Evolutionary conservation across 2,113 vertebrate genomes (phyloP), one percentile per base, ranked within the genome.

Genomic region (Siniperca chuatsi): DNA sequence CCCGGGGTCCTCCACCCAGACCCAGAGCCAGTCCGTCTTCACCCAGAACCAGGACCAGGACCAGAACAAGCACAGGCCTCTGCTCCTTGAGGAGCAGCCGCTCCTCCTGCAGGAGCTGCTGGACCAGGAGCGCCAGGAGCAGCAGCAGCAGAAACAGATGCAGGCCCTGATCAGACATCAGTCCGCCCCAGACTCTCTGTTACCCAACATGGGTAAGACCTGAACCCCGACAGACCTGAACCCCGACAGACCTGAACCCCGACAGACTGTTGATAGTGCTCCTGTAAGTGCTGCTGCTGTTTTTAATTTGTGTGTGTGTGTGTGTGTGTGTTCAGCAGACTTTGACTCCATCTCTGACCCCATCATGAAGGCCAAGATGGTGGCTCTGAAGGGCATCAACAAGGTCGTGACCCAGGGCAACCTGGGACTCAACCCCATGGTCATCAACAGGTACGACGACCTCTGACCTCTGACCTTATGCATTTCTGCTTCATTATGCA

Each of bases 341-440:
- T 98, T 98, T 65, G 98, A 99, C 92, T 96, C 98, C 16, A 97
- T 99, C 87, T 97, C 97, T 1, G 98, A 99, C 92, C 98, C 98
- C 42, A 99, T 99, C 92, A 98, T 99, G 98, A 99, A 99, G 92
- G 98, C 98, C 57, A 99, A 99, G 95, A 99, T 99, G 97, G 97
- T 99, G 62, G 98, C 98, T 70, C 95, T 99, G 29, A 98, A 99
- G 90, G 98, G 98, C 64, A 99, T 99, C 92, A 99, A 99, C 92
- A 99, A 98, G 95, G 98, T 99, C 25, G 99, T 99, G 98, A 97
- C 95, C 0, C 98, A 99, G 84, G 97, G 94, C 74, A 98, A 89
- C 74, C 95, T 99, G 95, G 96, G 96, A 40, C 97, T 99, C 92
- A 94, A 96, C 44, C 96, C 97, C 3, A 96, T 98, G 89, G 97